Evolutionary conservation across 1,140 invertebrate genomes (phyloP).

Genomic region (Calliphora vicina): DNA sequence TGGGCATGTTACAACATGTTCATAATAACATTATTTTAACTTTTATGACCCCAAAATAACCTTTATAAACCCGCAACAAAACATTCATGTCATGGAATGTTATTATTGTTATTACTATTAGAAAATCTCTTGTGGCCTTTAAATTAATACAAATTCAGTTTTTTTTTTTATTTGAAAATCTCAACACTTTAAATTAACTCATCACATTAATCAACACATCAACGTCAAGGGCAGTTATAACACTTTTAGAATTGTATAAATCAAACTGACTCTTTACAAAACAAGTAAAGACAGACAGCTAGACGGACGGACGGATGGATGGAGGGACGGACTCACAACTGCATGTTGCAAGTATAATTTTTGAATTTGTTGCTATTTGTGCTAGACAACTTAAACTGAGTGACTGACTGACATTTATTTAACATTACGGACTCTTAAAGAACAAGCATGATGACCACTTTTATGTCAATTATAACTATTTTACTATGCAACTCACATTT

Average conservation of each 20-base stretch:
- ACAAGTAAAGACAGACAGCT: neutral
- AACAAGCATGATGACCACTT: slow-evolving; percentile 27
- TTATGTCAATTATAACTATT: slow-evolving; percentile 28
- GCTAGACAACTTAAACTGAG: neutral
- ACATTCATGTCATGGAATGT: neutral
- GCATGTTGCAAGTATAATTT: neutral
- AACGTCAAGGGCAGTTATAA: slow-evolving; percentile 34
- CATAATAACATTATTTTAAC: too few species aligned
- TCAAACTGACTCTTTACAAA: neutral
- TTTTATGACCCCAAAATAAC: too few species aligned
- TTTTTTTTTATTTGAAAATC: neutral
- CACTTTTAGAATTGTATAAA: neutral
- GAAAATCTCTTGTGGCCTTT: neutral
- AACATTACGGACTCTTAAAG: slow-evolving; percentile 25
- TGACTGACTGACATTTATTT: slow-evolving; percentile 32
- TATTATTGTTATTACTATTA: too few species aligned
- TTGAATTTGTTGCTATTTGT: neutral
- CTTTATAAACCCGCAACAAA: too few species aligned
- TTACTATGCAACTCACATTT: slow-evolving; percentile 15
- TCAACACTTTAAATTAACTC: slow-evolving; percentile 34
- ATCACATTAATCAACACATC: slow-evolving; percentile 31
- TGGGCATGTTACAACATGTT: too few species aligned
- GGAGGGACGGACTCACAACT: neutral
- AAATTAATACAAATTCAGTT: neutral
- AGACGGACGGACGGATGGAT: neutral